A percentile compares a stretch with the other conserved stretches of the same genome.
Evolutionary conservation across 2,797 vertebrate species (phyloP).

Genomic region (Falco columbarius): DNA sequence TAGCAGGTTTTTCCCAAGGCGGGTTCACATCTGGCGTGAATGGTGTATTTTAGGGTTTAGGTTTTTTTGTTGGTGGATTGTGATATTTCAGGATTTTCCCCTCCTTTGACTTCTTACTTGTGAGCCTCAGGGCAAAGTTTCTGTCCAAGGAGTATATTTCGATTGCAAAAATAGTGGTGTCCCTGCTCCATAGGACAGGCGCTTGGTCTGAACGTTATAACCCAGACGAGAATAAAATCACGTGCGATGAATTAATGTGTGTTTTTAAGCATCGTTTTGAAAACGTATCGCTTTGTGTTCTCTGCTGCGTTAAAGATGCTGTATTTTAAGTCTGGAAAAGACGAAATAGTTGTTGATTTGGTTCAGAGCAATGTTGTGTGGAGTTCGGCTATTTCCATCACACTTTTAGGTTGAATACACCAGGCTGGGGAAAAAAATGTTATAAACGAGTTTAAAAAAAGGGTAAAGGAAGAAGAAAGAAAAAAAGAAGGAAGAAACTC

Average conservation of each 20-base stretch:
- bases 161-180: neutral
- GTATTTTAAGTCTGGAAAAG: neutral
- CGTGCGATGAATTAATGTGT: neutral
- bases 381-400: neutral
- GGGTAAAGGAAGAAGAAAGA: accelerated
- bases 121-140: neutral
- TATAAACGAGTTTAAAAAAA: neutral
- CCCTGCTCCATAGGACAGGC: neutral
- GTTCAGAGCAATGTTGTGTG: neutral
- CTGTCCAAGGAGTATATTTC: neutral
- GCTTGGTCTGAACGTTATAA: neutral
- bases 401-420: neutral
- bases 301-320: neutral
- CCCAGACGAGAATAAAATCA: neutral
- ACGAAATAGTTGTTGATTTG: neutral
- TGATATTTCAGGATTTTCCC: neutral
- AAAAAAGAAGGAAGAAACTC: neutral
- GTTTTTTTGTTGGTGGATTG: accelerated
- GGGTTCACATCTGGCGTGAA: neutral
- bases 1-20: neutral
- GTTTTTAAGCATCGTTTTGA: neutral
- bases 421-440: neutral
- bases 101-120: neutral
- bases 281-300: neutral
- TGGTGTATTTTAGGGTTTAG: accelerated